phyloP scores from a whole-genome alignment of 1,140 invertebrate genomes.

The Drosophila bipectinata region DNA sequence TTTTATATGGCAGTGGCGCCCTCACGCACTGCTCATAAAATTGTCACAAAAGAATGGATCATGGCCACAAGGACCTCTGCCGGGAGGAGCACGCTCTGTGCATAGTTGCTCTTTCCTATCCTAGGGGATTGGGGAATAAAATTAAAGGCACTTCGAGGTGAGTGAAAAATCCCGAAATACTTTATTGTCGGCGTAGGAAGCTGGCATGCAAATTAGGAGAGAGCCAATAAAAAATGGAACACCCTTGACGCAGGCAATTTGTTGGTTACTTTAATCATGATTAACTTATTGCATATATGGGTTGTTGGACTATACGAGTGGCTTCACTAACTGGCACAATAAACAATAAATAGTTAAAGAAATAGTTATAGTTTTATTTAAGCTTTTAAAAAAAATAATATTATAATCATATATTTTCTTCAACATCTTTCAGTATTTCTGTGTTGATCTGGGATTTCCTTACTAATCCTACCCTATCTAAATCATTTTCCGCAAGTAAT shows the following conservation, averaged over 20 bases:
- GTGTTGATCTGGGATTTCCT: neutral
- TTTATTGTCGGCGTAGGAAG: conserved; percentile 8
- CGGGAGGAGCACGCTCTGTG: conserved; percentile 8
- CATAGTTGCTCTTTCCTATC: conserved; percentile 23
- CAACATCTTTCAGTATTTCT: neutral
- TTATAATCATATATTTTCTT: neutral
- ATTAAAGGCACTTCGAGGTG: neutral
- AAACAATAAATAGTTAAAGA: too few species aligned
- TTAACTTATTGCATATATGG: neutral
- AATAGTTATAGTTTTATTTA: too few species aligned
- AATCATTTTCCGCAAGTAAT: conserved; percentile 26
- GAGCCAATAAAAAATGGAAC: conserved; percentile 16
- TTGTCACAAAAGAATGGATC: conserved; percentile 33
- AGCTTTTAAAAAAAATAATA: too few species aligned
- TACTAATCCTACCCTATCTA: conserved; percentile 8
- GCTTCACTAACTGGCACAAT: too few species aligned
- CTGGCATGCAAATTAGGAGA: conserved; percentile 22
- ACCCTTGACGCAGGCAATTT: neutral
- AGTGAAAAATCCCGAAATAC: conserved; percentile 2
- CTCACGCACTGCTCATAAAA: conserved; percentile 55
- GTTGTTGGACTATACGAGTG: too few species aligned
- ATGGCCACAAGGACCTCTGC: neutral
- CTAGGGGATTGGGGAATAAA: conserved; percentile 20
- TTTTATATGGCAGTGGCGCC: conserved; percentile 9
- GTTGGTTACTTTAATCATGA: conserved; percentile 3